Evolutionary conservation across 2,888 invertebrate genomes (phyloP).

Genomic region (Macrophya alboannulata): DNA sequence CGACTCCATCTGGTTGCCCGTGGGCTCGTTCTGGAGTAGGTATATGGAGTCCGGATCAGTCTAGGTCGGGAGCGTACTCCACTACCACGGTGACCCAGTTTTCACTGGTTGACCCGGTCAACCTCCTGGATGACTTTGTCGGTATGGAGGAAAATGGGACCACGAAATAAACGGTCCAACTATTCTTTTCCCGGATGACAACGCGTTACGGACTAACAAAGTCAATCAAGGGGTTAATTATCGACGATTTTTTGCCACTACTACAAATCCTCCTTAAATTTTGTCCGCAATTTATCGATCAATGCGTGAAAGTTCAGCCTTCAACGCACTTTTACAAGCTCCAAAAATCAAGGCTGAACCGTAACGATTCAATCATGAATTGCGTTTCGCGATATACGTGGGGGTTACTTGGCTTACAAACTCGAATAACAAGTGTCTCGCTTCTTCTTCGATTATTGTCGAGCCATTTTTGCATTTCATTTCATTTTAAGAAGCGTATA

Average conservation of each 20-base stretch:
- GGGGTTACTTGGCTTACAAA: neutral
- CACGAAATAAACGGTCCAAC: neutral
- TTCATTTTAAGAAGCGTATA: neutral
- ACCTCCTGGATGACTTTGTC: neutral
- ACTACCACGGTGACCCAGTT: constrained; percentile 28
- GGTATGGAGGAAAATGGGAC: neutral
- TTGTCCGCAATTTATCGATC: neutral
- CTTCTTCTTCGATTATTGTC: neutral
- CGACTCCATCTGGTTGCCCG: constrained; percentile 47
- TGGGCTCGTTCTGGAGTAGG: constrained; percentile 11
- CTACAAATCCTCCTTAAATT: neutral
- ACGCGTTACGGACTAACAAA: neutral
- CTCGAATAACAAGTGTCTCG: neutral
- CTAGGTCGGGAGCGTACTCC: constrained; percentile 34
- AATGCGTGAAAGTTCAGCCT: neutral
- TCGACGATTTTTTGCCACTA: too few relatives aligned
- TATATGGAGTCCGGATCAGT: neutral
- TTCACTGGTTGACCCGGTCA: neutral
- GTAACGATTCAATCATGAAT: neutral
- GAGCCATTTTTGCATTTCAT: neutral
- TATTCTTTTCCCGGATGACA: neutral
- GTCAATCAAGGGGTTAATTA: too few relatives aligned
- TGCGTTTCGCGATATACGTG: neutral
- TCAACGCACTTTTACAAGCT: neutral
- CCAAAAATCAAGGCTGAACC: neutral